Base-by-base conservation (phyloP, 1,140 invertebrate species). In the Holotrichia oblita region DNA sequence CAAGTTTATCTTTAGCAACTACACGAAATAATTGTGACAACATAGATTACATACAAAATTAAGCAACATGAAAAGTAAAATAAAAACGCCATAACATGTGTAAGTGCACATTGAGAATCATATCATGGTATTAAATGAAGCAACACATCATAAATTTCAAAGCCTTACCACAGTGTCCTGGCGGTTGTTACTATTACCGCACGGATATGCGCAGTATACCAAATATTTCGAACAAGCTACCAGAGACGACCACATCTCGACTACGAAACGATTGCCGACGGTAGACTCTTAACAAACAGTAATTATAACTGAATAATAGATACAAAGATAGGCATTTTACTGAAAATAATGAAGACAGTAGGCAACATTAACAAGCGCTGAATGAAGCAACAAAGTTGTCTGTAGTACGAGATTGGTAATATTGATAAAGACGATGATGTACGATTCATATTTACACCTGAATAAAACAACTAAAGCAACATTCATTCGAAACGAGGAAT, bases 161-260 rank as follows among this genome's bases (percentile, higher is more conserved):
- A 76, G 72, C 40, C 55, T 64, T 75, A 27, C 55, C 74, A 79
- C 27, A 44, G 80, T 76, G 41, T 44, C 41, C 22, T 48, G 40
- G 42, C 22, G 41, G 41, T 44, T 69, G 61, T 14, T 69, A 69
- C 24, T 41, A 41, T 78, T 42, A 24, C 20, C 14, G 40, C 77
- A 78, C n/a, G 77, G 61, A 78, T 72, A 78, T 64, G 64, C 77
- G 59, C 77, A 42, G 20, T 78, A 64, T 17, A 72, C 59, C 24
- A 69, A 41, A 44, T 73, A 78, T 42, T 42, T 78, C 27, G 59
- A 42, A 40, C 77, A 78, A 72, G 64, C 61, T 40, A 76, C 41
- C 24, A 76, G 22, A 44, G 74, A 76, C 41, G 74, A 76, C 74
- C 41, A 76, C 74, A 76, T 76, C 24, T 44, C n/a, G 41, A 55